Evolutionary conservation across 1,140 invertebrate species (phyloP).

Genomic region (Manduca sexta): DNA sequence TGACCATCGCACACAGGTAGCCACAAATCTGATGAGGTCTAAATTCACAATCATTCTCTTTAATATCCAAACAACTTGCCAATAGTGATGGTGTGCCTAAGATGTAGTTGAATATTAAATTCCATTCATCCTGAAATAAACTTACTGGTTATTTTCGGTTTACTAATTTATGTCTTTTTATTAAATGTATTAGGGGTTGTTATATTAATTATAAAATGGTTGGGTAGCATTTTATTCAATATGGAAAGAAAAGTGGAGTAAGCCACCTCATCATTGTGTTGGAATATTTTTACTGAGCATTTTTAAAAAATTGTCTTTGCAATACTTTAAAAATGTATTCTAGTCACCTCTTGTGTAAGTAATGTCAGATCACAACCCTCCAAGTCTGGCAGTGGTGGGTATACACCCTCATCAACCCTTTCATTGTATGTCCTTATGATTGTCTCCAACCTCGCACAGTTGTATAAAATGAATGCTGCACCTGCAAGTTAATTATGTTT

Average conservation of each 20-base stretch:
- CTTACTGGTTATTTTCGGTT: too few species aligned
- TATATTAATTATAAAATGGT: too few species aligned
- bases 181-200: too few species aligned
- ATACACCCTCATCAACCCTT: conserved; percentile 65
- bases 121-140: conserved; percentile 80
- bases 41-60: conserved; percentile 64
- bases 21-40: conserved; percentile 77
- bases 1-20: conserved; percentile 77
- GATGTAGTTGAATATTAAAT: conserved; percentile 78
- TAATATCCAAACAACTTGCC: conserved; percentile 67
- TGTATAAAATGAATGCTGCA: conserved; percentile 82
- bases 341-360: conserved; percentile 75
- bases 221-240: too few species aligned
- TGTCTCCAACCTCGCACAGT: conserved; percentile 78
- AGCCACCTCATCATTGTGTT: too few species aligned
- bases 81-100: conserved; percentile 76
- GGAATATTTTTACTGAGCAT: too few species aligned
- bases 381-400: conserved; percentile 73
- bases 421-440: conserved; percentile 76
- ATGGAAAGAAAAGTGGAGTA: too few species aligned
- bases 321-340: too few species aligned
- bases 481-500: conserved; percentile 60
- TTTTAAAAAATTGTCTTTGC: too few species aligned
- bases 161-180: too few species aligned
- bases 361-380: conserved; percentile 75